phyloP scores from a whole-genome alignment of 1,140 invertebrate species.

The Saxidomus purpurata region DNA sequence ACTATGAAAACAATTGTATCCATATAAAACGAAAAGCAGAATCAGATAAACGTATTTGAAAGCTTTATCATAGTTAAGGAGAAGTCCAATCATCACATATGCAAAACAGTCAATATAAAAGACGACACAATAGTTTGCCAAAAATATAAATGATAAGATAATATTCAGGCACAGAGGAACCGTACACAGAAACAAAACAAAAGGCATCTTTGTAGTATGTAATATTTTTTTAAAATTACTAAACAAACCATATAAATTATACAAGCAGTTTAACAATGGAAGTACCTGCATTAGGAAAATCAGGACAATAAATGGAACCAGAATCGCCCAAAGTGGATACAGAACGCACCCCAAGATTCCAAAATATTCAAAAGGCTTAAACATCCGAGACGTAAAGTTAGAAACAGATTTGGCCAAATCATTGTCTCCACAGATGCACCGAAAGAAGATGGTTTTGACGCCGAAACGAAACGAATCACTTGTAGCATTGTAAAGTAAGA shows the following conservation, averaged over 20 bases:
- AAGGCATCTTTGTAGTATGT: too few relatives aligned
- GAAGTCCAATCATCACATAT: neutral
- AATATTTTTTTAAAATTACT: too few relatives aligned
- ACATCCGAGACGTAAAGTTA: neutral
- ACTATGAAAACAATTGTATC: neutral
- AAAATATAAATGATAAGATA: too few relatives aligned
- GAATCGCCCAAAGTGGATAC: too few relatives aligned
- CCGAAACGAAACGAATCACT: neutral
- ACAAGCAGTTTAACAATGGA: too few relatives aligned
- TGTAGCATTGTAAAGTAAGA: neutral
- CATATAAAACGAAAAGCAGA: neutral
- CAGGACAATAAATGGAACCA: too few relatives aligned
- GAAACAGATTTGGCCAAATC: neutral
- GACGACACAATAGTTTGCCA: neutral
- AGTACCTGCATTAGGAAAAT: too few relatives aligned
- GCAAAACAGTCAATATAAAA: neutral
- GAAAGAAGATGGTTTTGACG: neutral
- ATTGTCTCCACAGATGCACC: neutral
- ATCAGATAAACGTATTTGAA: neutral
- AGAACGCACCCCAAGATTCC: neutral
- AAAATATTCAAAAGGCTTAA: neutral
- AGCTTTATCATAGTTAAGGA: neutral
- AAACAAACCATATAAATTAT: too few relatives aligned
- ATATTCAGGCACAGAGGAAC: too few relatives aligned
- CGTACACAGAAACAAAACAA: too few relatives aligned